These are phyloP conservation scores for Prietella phreatophila DNA, from an alignment of 2,113 vertebrate species.

Conservation along the genomic window DNA sequence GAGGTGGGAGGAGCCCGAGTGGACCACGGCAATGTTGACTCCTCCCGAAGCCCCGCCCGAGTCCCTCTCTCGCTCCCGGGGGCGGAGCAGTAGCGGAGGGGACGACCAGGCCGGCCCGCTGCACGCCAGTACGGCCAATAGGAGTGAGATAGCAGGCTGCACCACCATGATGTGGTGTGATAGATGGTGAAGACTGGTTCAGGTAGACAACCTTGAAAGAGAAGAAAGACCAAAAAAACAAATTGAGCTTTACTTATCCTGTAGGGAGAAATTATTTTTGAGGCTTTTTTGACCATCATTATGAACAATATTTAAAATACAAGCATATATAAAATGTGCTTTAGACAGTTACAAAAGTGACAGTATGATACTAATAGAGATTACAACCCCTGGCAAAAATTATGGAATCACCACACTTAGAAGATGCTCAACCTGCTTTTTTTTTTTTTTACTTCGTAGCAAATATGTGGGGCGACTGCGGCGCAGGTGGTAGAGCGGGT, in stretches of 20 bases:
- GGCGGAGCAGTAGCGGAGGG: slow-evolving; percentile 75
- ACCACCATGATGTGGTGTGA: slow-evolving; percentile 72
- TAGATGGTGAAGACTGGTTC: slow-evolving; percentile 51
- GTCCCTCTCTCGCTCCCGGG: slow-evolving; percentile 80
- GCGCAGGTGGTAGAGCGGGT: too few species aligned
- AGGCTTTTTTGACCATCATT: background rate
- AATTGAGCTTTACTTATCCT: background rate
- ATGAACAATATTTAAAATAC: background rate
- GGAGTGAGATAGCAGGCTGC: slow-evolving; percentile 73
- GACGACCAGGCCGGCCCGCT: slow-evolving; percentile 76
- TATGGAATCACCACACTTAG: too few species aligned
- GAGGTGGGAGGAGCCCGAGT: slow-evolving; percentile 79
- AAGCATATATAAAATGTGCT: background rate
- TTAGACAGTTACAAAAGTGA: background rate
- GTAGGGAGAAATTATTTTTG: background rate
- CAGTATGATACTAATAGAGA: background rate
- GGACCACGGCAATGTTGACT: slow-evolving; percentile 80
- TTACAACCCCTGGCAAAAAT: too few species aligned
- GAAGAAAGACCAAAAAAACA: slow-evolving; percentile 14
- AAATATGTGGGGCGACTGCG: too few species aligned
- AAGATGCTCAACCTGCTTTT: too few species aligned
- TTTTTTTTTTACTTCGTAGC: too few species aligned
- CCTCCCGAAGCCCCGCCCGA: slow-evolving; percentile 66
- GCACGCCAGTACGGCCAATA: slow-evolving; percentile 79
- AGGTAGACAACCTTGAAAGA: slow-evolving; percentile 59